Evolutionary conservation across 2,888 invertebrate genomes (phyloP), one percentile per base, ranked within the genome.

Genomic region (Acronicta psi): DNA sequence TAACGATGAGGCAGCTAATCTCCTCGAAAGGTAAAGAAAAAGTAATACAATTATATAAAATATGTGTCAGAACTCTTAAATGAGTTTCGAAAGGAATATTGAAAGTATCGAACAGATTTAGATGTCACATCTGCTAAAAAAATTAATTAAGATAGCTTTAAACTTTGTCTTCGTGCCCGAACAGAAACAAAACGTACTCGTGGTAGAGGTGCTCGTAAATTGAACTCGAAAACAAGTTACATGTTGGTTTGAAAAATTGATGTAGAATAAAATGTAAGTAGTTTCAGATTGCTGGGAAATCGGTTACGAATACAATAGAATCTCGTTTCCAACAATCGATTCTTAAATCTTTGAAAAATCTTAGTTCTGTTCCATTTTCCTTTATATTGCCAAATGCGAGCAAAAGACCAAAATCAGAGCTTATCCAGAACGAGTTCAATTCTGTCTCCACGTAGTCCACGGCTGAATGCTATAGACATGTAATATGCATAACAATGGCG

Each of bases 401-500:
- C 11, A 47, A 54, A 43, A 34, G 46, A 36, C 38, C 42, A 54
- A 50, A 51, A 34, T 42, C 37, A 43, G 51, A 55, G 29, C 62
- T 36, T 53, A 61, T 77, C 75, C 41, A 65, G 53, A 18, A 49
- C 13, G 17, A n/a, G 31, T 42, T 47, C 2, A 34, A 37, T 61
- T 73, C 51, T 55, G 31, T 55, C 29, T 74, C 72, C 42, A 20
- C 10, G 72, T 64, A 53, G 52, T 54, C 38, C 60, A 60, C 59
- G 34, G 62, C 53, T 70, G 60, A 70, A 68, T 66, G 61, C 67
- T 65, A 69, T 69, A 66, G 71, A 68, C 74, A 68, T 76, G 69
- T 77, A 75, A 74, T 76, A 78, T 78, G 69, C 75, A 76, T 78
- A 61, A 76, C 73, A 77, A 78, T 76, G 59, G 59, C 59, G 62